phyloP scores from a whole-genome alignment of 2,888 invertebrate species.

The Endotricha flammealis region DNA sequence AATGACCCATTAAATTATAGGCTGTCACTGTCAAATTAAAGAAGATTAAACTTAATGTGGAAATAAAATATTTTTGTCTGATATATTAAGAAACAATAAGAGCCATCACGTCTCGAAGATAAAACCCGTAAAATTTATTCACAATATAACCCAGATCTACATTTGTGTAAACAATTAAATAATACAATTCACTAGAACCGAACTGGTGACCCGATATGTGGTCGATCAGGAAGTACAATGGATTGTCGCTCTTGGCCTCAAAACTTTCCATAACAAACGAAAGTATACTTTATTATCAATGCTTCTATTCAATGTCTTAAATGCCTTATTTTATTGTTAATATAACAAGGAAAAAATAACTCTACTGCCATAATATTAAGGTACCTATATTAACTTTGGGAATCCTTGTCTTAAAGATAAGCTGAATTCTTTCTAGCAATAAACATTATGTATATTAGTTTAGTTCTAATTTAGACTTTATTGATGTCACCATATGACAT shows the following conservation, averaged over 20 bases:
- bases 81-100: no score
- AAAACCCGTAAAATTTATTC: slow-evolving; percentile 6
- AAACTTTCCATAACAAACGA: slow-evolving; percentile 1
- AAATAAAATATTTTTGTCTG: no score
- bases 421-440: neutral
- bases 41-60: no score
- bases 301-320: no score
- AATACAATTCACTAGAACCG: slow-evolving; percentile 4
- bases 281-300: slow-evolving; percentile 18
- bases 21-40: no score
- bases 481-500: no score
- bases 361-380: no score
- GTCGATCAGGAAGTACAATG: slow-evolving; percentile 8
- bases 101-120: neutral
- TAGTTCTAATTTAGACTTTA: no score
- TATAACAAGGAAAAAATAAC: no score
- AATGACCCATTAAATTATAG: no score
- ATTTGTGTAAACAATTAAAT: slow-evolving; percentile 5
- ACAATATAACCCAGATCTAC: slow-evolving; percentile 6
- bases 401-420: neutral
- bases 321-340: no score
- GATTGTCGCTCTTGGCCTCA: slow-evolving; percentile 5
- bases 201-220: slow-evolving; percentile 3
- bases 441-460: neutral
- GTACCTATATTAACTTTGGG: no score